Percentiles rank a stretch among this genome's conserved stretches.
Conservation (phyloP, 2,113 vertebrate species). For the Hemicordylus capensis region DNA sequence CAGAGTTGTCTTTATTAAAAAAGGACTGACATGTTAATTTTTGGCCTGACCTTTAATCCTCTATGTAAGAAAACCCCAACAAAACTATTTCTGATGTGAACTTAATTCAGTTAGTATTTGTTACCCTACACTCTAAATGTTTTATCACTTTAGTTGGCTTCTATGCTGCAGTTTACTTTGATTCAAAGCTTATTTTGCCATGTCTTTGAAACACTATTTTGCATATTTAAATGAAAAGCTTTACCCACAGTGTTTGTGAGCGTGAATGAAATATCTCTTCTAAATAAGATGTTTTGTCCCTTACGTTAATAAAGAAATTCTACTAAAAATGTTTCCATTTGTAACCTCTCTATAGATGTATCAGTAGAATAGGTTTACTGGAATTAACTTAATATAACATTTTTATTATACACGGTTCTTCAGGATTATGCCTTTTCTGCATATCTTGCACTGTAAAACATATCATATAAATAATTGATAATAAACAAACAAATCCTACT, state of each 20-base stretch:
- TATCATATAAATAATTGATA: conserved; percentile 78
- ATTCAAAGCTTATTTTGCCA: conserved; percentile 52
- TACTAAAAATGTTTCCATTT: conserved; percentile 55
- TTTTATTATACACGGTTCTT: conserved; percentile 63
- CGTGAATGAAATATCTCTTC: background rate
- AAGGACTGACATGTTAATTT: conserved; percentile 66
- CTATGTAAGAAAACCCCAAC: background rate
- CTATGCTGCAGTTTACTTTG: conserved; percentile 44
- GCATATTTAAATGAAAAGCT: conserved; percentile 31
- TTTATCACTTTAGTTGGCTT: conserved; percentile 46
- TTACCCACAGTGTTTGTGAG: background rate
- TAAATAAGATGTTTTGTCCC: conserved; percentile 20
- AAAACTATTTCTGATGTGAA: conserved; percentile 34
- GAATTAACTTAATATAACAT: conserved; percentile 61
- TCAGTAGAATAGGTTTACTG: conserved; percentile 35
- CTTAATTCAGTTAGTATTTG: conserved; percentile 53
- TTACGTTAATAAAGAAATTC: conserved; percentile 27
- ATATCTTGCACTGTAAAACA: conserved; percentile 70
- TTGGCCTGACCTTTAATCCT: conserved; percentile 53
- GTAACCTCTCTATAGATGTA: conserved; percentile 36
- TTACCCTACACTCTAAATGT: conserved; percentile 50
- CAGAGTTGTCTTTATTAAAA: conserved; percentile 60
- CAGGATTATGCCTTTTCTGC: conserved; percentile 66
- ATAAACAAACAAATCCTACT: conserved; percentile 76
- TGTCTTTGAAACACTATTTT: conserved; percentile 43